Base-by-base conservation (phyloP, 1,140 invertebrate species). In the Mizuhopecten yessoensis region DNA sequence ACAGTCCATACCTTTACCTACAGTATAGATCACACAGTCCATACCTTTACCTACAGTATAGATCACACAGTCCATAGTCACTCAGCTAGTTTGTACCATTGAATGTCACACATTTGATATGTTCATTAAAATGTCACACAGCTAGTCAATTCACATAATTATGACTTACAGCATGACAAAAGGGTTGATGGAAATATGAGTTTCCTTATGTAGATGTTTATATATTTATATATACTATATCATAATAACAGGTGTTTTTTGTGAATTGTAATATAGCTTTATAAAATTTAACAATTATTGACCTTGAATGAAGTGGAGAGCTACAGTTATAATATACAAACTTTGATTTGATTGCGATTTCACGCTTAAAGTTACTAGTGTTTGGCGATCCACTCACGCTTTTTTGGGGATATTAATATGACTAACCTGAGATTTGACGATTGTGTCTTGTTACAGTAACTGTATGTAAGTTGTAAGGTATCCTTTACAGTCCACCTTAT, bases 161-260 rank as follows among this genome's bases (percentile, higher is more conserved):
- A 75, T 45, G 42, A n/a, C n/a, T n/a, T 75, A 75, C 57, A 29
- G 57, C 57, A 75, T 75, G 57, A 75, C 5, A 17, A n/a, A n/a
- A 75, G 57, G 57, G 29, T 7, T 23, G 9, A 29, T 75, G 57
- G 17, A n/a, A 13, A 17, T 7, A 29, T 39, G 36, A n/a, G n/a
- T n/a, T n/a, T n/a, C n/a, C n/a, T 20, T 49, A 29, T 7, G 5
- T 75, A 75, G 23, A 75, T 75, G 23, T 75, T 39, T 75, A 75
- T 75, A 29, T 75, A 75, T 75, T n/a, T n/a, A n/a, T n/a, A n/a
- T n/a, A n/a, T n/a, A n/a, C n/a, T n/a, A 75, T 29, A 75, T 75
- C n/a, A 75, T 75, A 75, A 75, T n/a, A 45, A 45, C 13, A 75
- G 57, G 57, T 75, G 57, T 75, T 23, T 23, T 75, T 75, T 49